Percentiles rank a stretch among this genome's conserved stretches.
phyloP scores from a whole-genome alignment of 2,113 vertebrate species.

The Alosa alosa region DNA sequence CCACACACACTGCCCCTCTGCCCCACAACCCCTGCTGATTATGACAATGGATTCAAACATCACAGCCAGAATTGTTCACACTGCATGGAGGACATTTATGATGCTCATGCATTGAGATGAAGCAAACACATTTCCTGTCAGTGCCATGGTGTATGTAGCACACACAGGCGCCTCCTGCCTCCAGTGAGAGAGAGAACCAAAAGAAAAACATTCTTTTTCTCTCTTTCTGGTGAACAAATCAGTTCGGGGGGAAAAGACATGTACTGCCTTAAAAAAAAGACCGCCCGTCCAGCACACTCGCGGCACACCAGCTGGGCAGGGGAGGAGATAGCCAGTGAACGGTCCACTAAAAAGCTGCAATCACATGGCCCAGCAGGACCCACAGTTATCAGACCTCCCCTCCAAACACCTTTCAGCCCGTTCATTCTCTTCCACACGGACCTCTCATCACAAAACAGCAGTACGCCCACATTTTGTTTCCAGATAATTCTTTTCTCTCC shows the following conservation, averaged over 20 bases:
- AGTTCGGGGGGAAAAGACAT: not conserved
- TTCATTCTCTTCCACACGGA: not conserved
- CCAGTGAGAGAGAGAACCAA: not conserved
- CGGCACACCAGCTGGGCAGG: not conserved
- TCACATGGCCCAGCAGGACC: not conserved
- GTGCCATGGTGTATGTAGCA: not conserved
- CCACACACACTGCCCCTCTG: not conserved
- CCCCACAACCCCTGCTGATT: not conserved
- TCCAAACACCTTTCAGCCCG: not conserved
- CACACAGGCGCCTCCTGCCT: not conserved
- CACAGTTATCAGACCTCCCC: not conserved
- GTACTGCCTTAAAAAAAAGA: not conserved
- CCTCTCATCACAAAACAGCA: not conserved
- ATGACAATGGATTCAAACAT: not conserved
- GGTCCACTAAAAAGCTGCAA: not conserved
- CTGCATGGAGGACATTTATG: not conserved
- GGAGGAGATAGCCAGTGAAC: not conserved
- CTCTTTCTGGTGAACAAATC: not conserved
- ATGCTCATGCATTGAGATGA: not conserved
- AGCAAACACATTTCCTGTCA: not conserved
- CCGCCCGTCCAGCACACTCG: not conserved
- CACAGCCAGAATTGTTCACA: not conserved
- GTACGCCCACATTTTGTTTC: not conserved
- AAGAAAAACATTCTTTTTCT: not conserved
- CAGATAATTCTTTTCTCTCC: not conserved